Evolutionary conservation across 2,888 invertebrate genomes (phyloP), one percentile per base, ranked within the genome.

Genomic region (Cosmopolites sordidus): DNA sequence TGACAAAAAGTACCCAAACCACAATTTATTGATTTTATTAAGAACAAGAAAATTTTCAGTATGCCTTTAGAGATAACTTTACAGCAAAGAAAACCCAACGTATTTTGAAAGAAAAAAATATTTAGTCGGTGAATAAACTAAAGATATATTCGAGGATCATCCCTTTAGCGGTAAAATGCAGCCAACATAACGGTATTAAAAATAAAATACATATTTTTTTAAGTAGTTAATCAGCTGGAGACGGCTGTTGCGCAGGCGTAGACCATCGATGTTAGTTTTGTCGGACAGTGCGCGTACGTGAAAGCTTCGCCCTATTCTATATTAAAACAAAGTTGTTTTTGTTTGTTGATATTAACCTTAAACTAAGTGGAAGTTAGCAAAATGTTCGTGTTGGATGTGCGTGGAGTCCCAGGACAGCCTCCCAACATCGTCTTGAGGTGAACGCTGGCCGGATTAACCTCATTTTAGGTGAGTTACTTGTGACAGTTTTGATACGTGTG

Each of bases 261-360:
- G n/a, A 30, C 22, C 40, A 46, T 44, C 40, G 48, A 43, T 16
- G 48, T 42, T 54, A 58, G 56, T 58, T 50, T 50, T 54, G 58
- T 45, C 53, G 55, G 57, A 44, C 58, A 58, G 64, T 69, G 70
- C 71, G 71, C 69, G 72, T 71, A 70, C 71, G 72, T 72, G 58
- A 59, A 59, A 61, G 64, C 62, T 62, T 64, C 65, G 63, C 64
- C 64, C 65, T 66, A 64, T 63, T 60, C 64, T 60, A 59, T 64
- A 65, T 62, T 73, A 63, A 64, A 63, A 62, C 63, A 64, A 67
- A 65, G 68, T 66, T 60, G 60, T 64, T 66, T 69, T 69, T 69
- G 68, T 70, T 71, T 70, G 69, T 71, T 69, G 69, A 69, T 71
- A 67, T 69, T 70, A 71, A 71, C 68, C 70, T 72, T 68, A 69